Conservation (phyloP, 2,113 vertebrate species). For the Trogon surrucura region DNA sequence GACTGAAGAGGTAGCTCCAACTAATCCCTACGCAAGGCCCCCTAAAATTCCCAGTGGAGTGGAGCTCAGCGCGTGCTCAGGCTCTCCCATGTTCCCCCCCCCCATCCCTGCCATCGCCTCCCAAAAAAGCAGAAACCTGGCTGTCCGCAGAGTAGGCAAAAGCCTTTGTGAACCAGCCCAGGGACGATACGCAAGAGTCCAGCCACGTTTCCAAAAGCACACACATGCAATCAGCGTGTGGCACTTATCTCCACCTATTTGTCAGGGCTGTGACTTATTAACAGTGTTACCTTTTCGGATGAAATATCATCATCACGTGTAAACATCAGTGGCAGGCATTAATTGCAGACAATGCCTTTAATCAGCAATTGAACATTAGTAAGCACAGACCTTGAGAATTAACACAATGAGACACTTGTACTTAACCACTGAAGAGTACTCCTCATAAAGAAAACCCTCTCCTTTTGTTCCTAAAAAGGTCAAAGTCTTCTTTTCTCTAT, state of each 20-base stretch:
- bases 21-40: background rate
- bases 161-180: background rate
- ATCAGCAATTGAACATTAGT: slow-evolving; percentile 71
- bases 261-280: slow-evolving; percentile 26
- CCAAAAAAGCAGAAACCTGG: background rate
- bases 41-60: background rate
- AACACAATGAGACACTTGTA: slow-evolving; percentile 70
- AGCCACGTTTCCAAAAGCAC: too few relatives aligned
- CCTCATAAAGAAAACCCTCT: slow-evolving; percentile 64
- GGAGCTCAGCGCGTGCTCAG: background rate
- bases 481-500: slow-evolving; percentile 73
- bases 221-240: background rate
- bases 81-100: background rate
- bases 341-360: slow-evolving; percentile 57
- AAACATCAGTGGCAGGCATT: slow-evolving; percentile 65
- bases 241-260: slow-evolving; percentile 29
- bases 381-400: slow-evolving; percentile 74
- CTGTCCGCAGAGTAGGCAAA: background rate
- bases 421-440: slow-evolving; percentile 68
- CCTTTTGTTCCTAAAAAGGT: slow-evolving; percentile 74
- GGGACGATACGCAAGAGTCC: background rate
- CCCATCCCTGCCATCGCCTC: background rate
- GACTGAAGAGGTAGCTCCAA: background rate
- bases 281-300: slow-evolving; percentile 12
- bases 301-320: slow-evolving; percentile 28